A percentile compares a stretch with the other conserved stretches of the same genome.
phyloP scores from a whole-genome alignment of 35 echinoderm and acorn worm species.

The Apostichopus californicus region DNA sequence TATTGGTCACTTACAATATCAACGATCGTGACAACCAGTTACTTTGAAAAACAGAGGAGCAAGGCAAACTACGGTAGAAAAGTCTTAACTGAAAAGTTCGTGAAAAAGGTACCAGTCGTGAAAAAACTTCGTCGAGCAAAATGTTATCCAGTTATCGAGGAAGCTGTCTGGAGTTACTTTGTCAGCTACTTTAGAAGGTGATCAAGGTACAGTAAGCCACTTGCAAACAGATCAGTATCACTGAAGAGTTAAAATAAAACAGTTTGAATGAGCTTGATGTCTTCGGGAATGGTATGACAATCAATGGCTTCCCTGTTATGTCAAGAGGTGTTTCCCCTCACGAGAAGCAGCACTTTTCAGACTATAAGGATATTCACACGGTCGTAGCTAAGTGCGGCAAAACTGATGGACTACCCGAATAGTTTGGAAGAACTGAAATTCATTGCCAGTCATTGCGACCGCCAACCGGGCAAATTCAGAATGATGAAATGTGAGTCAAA shows the following conservation, averaged over 20 bases:
- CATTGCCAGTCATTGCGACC: neutral
- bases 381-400: neutral
- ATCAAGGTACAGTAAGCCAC: neutral
- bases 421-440: conserved; percentile 5
- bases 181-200: neutral
- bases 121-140: neutral
- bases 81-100: neutral
- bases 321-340: neutral
- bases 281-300: neutral
- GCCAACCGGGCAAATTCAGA: conserved; percentile 20
- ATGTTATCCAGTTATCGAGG: conserved; percentile 38
- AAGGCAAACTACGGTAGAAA: neutral
- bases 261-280: neutral
- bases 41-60: neutral
- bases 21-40: too few species aligned
- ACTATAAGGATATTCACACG: neutral
- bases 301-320: neutral
- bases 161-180: neutral
- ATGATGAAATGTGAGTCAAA: neutral
- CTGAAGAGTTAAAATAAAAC: neutral
- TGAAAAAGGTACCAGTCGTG: neutral
- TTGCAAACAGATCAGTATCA: neutral
- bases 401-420: neutral
- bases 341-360: too few species aligned
- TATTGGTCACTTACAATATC: too few species aligned